These are phyloP conservation scores for Bilobella aurantiaca DNA, from an alignment of 1,140 invertebrate species.

Conservation along the genomic window DNA sequence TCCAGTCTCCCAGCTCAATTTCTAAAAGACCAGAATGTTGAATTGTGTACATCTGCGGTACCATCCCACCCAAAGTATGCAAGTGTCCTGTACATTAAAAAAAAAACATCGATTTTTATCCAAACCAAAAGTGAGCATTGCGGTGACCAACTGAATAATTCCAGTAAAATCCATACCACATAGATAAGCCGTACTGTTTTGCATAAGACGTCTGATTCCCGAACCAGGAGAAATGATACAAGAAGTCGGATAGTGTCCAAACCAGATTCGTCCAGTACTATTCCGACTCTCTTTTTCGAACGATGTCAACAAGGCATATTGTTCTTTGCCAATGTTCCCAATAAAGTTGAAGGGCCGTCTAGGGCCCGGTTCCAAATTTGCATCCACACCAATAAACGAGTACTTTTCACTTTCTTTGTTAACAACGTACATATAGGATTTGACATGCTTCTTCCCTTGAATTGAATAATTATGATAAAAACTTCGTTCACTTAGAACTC, in stretches of 20 bases:
- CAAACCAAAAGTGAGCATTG: too few relatives aligned
- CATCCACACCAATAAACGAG: conserved; percentile 76
- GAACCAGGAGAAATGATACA: conserved; percentile 57
- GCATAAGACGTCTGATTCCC: conserved; percentile 47
- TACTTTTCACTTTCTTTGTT: conserved; percentile 47
- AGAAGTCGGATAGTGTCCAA: conserved; percentile 89
- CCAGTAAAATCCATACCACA: too few relatives aligned
- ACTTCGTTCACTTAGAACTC: conserved; percentile 57
- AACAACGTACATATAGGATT: conserved; percentile 66
- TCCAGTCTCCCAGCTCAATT: conserved; percentile 87
- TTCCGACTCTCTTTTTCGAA: conserved; percentile 43
- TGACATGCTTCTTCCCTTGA: conserved; percentile 56
- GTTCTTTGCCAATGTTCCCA: conserved; percentile 56
- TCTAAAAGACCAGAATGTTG: conserved; percentile 62
- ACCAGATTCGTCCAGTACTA: conserved; percentile 62
- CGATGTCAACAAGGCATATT: conserved; percentile 46
- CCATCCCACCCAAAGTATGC: conserved; percentile 65
- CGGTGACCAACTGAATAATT: too few relatives aligned
- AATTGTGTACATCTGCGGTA: conserved; percentile 76
- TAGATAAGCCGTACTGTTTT: conserved; percentile 60
- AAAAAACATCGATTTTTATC: too few relatives aligned
- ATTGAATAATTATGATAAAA: conserved; percentile 70
- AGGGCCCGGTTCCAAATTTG: conserved; percentile 69
- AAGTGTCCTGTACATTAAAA: too few relatives aligned
- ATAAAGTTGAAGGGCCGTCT: conserved; percentile 86